Base-by-base conservation (phyloP, 1,140 invertebrate species). In the Heliconius himera region DNA sequence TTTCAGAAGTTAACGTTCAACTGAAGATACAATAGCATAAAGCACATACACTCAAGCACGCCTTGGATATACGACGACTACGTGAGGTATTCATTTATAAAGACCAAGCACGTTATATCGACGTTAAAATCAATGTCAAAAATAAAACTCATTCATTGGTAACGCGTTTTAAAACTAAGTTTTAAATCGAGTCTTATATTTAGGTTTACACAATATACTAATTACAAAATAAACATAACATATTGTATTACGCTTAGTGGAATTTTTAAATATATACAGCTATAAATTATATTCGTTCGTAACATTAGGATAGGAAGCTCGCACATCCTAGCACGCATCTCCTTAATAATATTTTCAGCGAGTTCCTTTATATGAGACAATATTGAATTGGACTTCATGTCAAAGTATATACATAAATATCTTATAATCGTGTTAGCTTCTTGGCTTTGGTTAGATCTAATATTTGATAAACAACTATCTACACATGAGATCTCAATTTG, bases 81-180 rank as follows among this genome's bases (percentile, higher is more conserved):
- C 66, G 74, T 76, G 75, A 72, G 36, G 51, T 54, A 41, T 41
- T 8, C 22, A 36, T 71, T 72, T 20, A 72, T 72, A 72, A 36
- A 20, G 33, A 74, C 26, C 26, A 13, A 72, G 22, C 66, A 77
- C 70, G 76, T n/a, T 54, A 38, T 33, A 72, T 71, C 49, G 36
- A 76, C 74, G 74, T 49, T 29, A 66, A 80, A 72, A 51, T 81
- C 76, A 85, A 81, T 84, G 82, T 91, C 89, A 89, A 87, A 85
- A 88, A 81, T 88, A 89, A 91, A 92, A 92, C 89, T 94, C 93
- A 93, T 93, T 94, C 93, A 93, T 93, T 94, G 93, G 93, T 94
- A 94, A 94, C 91, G 88, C 89, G 88, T 90, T 88, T 88, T 88
- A 88, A 74, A 89, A 90, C 90, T 92, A 91, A 89, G 76, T 79